These are phyloP conservation scores for Dasypus novemcinctus DNA, from an alignment of 2,113 vertebrate species.

Conservation along the genomic window DNA sequence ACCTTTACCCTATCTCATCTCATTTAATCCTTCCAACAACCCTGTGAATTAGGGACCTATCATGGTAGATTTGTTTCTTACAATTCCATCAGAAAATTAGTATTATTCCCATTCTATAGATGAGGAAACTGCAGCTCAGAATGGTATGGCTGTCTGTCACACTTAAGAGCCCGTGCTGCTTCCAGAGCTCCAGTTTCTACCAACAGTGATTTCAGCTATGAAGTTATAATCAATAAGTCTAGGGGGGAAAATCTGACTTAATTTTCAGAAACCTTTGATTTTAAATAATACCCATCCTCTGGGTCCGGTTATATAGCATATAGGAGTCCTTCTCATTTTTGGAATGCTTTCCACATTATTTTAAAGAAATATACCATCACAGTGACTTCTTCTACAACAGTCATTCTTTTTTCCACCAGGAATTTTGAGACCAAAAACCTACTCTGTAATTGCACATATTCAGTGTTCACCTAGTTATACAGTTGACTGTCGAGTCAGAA, in stretches of 20 bases:
- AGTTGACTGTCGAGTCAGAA: background rate
- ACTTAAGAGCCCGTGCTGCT: background rate
- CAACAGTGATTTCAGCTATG: background rate
- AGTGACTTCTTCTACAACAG: background rate
- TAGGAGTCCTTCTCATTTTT: background rate
- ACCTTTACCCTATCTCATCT: background rate
- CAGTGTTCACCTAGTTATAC: background rate
- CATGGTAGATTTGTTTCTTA: background rate
- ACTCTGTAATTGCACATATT: background rate
- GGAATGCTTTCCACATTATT: background rate
- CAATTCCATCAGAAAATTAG: background rate
- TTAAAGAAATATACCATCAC: background rate
- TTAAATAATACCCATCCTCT: background rate
- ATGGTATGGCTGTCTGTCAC: background rate
- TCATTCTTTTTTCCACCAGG: background rate
- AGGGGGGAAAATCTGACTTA: background rate
- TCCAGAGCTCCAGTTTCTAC: slow-evolving; percentile 14
- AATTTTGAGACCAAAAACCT: background rate
- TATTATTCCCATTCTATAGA: slow-evolving; percentile 17
- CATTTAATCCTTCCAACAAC: slow-evolving; percentile 5
- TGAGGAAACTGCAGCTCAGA: background rate
- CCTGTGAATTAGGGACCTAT: background rate
- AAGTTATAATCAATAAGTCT: background rate
- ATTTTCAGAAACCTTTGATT: slow-evolving; percentile 23
- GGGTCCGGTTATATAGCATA: background rate